Evolutionary conservation across 23 tunicate genomes (phyloP), one percentile per base, ranked within the genome.

Genomic region (Pegea sp.): DNA sequence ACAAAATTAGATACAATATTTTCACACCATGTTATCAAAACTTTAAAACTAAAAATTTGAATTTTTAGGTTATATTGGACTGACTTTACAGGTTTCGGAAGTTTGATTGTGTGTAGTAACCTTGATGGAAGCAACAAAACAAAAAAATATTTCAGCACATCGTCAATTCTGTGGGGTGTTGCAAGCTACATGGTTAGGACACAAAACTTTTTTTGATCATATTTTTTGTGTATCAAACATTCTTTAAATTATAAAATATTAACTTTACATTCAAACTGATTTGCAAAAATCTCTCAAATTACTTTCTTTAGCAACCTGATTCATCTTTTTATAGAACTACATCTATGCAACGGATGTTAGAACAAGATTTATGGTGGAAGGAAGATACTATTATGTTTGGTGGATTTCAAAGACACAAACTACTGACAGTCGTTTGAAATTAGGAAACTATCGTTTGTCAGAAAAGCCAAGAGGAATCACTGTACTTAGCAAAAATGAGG

Each of bases 381-480:
- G 42, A 30, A 42, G 34, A 20, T 59, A 21, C 60, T 71, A 69
- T 54, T 56, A 62, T 19, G 58, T 81, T 11, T 70, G 93, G 80
- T 46, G 64, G 34, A 55, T 81, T 22, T 34, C 80, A 21, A 72
- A 72, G 49, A 22, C 26, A 26, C 38, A 29, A 16, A 61, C 63
- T 6, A 54, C 58, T 42, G 49, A 29, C 8, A 48, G 44, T 23
- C 61, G 72, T 2, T 16, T 38, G 46, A 38, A 38, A 38, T 16
- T 38, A 16, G 46, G 46, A 16, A 38, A 38, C 16, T 64, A 68
- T 50, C 59, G 54, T 1, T 22, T 90, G 64, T 46, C 29, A 19
- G 90, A 77, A 11, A 67, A 72, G 33, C 98, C 98, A 24, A 54
- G 90, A 34, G 81, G 90, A 20, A 60, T 90, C 22, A 51, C 81